Evolutionary conservation across 2,113 vertebrate genomes (phyloP).

Genomic region (Scomber colias): DNA sequence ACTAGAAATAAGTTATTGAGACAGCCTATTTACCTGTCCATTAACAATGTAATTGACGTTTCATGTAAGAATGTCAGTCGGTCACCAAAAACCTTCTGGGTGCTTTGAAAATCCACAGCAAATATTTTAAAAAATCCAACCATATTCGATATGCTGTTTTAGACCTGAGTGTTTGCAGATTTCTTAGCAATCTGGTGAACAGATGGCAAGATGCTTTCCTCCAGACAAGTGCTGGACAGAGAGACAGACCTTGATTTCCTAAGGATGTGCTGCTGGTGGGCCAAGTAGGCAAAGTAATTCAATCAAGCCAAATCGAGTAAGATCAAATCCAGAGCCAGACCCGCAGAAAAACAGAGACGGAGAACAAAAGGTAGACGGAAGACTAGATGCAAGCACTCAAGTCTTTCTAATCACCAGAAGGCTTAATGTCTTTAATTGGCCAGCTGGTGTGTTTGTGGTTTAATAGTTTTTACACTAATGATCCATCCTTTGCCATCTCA

Average conservation of each 20-base stretch:
- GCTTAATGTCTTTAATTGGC: slow-evolving; percentile 35
- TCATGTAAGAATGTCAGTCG: neutral
- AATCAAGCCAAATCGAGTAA: slow-evolving; percentile 21
- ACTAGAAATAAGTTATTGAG: neutral
- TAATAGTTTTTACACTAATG: slow-evolving; percentile 52
- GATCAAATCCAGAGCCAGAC: slow-evolving; percentile 15
- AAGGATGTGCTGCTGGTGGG: neutral
- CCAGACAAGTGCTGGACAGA: neutral
- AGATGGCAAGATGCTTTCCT: neutral
- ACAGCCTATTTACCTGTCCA: neutral
- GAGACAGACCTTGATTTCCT: slow-evolving; percentile 4
- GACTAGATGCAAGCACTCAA: slow-evolving; percentile 13
- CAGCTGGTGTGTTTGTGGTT: slow-evolving; percentile 54
- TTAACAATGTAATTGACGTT: too few relatives aligned
- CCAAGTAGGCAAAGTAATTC: slow-evolving; percentile 29
- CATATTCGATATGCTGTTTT: neutral
- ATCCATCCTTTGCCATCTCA: slow-evolving; percentile 20
- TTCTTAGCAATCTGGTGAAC: neutral
- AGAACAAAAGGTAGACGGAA: slow-evolving; percentile 1
- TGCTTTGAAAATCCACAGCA: neutral
- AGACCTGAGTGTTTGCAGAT: neutral
- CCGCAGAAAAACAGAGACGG: slow-evolving; percentile 4
- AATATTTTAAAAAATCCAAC: neutral
- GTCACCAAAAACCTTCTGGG: neutral
- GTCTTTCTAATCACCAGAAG: slow-evolving; percentile 25